Conservation (phyloP, 2,797 vertebrate genomes). For the Lacerta agilis region DNA sequence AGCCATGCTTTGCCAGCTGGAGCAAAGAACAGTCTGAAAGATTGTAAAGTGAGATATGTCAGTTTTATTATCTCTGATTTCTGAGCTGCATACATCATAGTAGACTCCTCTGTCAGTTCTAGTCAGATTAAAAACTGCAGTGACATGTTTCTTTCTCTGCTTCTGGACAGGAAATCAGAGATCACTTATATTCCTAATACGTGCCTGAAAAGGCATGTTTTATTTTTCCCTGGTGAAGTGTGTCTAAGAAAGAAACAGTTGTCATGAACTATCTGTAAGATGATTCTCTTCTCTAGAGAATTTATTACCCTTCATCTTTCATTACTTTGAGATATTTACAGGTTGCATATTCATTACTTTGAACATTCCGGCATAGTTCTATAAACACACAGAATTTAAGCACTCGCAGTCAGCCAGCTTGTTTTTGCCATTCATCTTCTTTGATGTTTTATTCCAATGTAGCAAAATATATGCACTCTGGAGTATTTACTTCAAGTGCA, state of each 20-base stretch:
- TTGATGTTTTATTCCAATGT: not conserved
- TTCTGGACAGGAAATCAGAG: constrained; percentile 52
- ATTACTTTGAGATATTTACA: constrained; percentile 60
- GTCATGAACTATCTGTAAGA: constrained; percentile 39
- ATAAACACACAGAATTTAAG: not conserved
- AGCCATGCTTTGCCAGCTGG: not conserved
- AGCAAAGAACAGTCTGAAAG: constrained; percentile 35
- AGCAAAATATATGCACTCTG: constrained; percentile 36
- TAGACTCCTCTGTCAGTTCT: constrained; percentile 37
- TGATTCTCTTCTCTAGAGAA: constrained; percentile 49
- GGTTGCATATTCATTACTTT: constrained; percentile 45
- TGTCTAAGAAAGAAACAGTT: constrained; percentile 46
- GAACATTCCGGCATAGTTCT: constrained; percentile 22
- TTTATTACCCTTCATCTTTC: constrained; percentile 64
- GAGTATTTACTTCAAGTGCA: not conserved
- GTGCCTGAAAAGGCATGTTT: constrained; percentile 46
- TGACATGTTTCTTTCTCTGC: constrained; percentile 51
- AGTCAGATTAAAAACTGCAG: constrained; percentile 46
- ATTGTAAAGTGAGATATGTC: not conserved
- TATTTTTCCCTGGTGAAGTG: not conserved
- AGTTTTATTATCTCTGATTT: constrained; percentile 41
- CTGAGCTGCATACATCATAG: not conserved
- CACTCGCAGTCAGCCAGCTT: constrained; percentile 23
- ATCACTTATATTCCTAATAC: constrained; percentile 42
- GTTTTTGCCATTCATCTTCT: constrained; percentile 1